Evolutionary conservation across 2,888 invertebrate genomes (phyloP), one percentile per base, ranked within the genome.

Genomic region (Toxonevra muliebris): DNA sequence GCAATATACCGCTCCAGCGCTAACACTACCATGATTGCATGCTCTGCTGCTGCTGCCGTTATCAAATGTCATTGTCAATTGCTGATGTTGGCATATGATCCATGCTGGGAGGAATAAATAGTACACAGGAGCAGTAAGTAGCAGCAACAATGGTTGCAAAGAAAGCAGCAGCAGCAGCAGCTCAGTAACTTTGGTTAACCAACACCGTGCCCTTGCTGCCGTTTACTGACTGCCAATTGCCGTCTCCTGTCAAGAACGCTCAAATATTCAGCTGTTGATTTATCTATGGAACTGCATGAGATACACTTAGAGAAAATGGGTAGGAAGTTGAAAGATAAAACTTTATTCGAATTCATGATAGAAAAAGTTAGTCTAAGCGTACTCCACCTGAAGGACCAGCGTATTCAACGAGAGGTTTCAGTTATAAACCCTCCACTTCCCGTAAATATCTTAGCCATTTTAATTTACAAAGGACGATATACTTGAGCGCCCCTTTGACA

Each of bases 51-150:
- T 13, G 48, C 20, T 57, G 65, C 54, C 52, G 45, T 52, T 69
- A 55, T 72, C 69, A 70, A 66, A 72, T 70, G 67, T 65, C 70
- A 58, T 69, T 72, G 70, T 69, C 70, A 68, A 70, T 69, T 69
- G 65, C 48, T 19, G 58, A 63, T 68, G 61, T 50, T 68, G 72
- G 65, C 65, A 65, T 52, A 61, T 65, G 65, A 61, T 63, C 63
- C 61, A 61, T 64, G 57, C 61, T 68, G 61, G 53, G 61, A 61
- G 17, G 1, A 2, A 30, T 20, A n/a, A 20, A 7, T 30, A 2
- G 40, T 12, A 17, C 15, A 15, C 42, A 53, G 52, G 53, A 13
- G 10, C 19, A 50, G 30, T 17, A 52, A 15, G 42, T 52, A 61
- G 40, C 59, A 43, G 43, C 40, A 40, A 20, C 59, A n/a, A n/a